Evolutionary conservation across 2,113 vertebrate genomes (phyloP).

Genomic region (Acrocephalus kingi): DNA sequence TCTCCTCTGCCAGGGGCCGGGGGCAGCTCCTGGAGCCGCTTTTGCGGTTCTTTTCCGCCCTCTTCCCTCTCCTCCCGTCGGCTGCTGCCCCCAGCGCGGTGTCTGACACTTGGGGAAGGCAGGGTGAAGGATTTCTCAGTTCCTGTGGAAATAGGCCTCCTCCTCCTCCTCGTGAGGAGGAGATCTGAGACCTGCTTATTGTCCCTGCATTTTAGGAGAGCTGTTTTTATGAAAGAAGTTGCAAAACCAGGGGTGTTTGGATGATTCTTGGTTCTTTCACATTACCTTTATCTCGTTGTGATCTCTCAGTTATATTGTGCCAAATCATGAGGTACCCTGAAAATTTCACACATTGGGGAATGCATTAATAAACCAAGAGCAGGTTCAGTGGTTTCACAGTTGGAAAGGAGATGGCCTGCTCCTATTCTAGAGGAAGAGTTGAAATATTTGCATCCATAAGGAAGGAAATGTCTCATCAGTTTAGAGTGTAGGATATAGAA

Average conservation of each 20-base stretch:
- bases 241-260: accelerated
- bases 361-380: background rate
- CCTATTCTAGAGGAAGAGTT: background rate
- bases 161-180: no score
- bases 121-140: accelerated
- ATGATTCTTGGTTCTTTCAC: background rate
- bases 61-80: accelerated
- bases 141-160: background rate
- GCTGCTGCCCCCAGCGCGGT: accelerated
- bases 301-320: background rate
- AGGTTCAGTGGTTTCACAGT: background rate
- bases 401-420: background rate
- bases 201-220: background rate
- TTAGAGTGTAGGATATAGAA: background rate
- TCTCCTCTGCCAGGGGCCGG: background rate
- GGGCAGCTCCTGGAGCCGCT: background rate
- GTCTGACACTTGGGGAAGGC: accelerated
- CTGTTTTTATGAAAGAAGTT: background rate
- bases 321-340: background rate
- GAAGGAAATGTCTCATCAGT: background rate
- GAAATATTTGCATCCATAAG: background rate
- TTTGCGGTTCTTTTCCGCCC: no score
- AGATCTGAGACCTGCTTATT: background rate
- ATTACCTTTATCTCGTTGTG: accelerated
- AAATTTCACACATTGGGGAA: accelerated